Percentiles rank a stretch among this genome's conserved stretches.
phyloP scores from a whole-genome alignment of 2,888 invertebrate species.

The Morpho helenor region DNA sequence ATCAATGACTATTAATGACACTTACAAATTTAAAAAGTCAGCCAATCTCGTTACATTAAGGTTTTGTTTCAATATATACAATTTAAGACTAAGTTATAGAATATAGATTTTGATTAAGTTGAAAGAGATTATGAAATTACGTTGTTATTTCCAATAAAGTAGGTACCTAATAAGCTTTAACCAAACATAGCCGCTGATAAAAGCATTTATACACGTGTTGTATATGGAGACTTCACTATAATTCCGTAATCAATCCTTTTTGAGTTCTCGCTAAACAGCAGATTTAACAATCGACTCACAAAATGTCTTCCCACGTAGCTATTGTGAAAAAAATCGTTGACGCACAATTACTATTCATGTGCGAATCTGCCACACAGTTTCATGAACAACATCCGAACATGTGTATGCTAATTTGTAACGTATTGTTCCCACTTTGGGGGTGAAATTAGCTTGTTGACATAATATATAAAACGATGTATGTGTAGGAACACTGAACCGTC shows the following conservation, averaged over 20 bases:
- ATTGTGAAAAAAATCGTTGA: slow-evolving; percentile 17
- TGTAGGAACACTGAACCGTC: slow-evolving; percentile 15
- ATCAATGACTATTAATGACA: too few relatives aligned
- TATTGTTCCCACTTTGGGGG: slow-evolving; percentile 13
- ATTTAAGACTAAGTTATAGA: too few relatives aligned
- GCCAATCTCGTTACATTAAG: too few relatives aligned
- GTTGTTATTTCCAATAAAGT: too few relatives aligned
- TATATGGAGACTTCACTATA: slow-evolving; percentile 1
- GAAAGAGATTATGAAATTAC: too few relatives aligned
- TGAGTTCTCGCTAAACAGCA: slow-evolving; percentile 7
- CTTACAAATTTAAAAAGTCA: too few relatives aligned
- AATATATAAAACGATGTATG: slow-evolving; percentile 8
- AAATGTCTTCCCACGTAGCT: slow-evolving; percentile 12
- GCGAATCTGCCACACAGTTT: slow-evolving; percentile 4
- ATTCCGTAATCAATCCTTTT: slow-evolving; percentile 10
- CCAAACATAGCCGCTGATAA: background rate
- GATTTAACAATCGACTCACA: slow-evolving; percentile 12
- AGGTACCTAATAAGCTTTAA: background rate
- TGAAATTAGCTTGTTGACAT: slow-evolving; percentile 16
- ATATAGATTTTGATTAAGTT: too few relatives aligned
- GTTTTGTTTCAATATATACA: too few relatives aligned
- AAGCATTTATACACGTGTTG: background rate
- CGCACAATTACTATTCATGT: slow-evolving; percentile 16
- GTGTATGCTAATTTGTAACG: slow-evolving; percentile 14
- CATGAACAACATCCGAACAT: slow-evolving; percentile 1